Evolutionary conservation across 2,888 invertebrate genomes (phyloP).

Genomic region (Apamea crenata): DNA sequence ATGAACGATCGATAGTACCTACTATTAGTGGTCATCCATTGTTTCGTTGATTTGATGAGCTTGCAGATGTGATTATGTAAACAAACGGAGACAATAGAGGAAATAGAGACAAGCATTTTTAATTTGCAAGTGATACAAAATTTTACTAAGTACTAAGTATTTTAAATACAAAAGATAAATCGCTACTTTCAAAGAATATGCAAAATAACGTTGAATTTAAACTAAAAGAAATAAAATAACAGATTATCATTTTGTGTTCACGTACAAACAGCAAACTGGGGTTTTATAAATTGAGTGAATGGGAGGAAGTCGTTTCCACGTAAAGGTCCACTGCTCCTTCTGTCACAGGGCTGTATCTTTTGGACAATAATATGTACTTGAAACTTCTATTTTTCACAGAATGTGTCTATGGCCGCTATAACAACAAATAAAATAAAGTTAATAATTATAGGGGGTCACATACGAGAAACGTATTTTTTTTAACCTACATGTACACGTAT

Average conservation of each 20-base stretch:
- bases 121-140: neutral
- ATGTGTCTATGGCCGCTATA: too few relatives aligned
- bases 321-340: too few relatives aligned
- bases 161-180: neutral
- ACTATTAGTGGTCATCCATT: slow-evolving; percentile 10
- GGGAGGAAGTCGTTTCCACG: neutral
- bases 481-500: too few relatives aligned
- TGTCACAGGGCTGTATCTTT: too few relatives aligned
- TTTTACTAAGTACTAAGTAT: neutral
- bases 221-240: neutral
- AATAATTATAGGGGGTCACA: too few relatives aligned
- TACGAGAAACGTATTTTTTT: too few relatives aligned
- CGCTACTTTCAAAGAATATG: neutral
- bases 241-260: neutral
- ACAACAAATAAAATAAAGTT: too few relatives aligned
- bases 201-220: neutral
- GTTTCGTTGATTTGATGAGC: slow-evolving; percentile 9
- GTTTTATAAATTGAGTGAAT: neutral
- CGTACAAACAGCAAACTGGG: neutral
- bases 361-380: too few relatives aligned
- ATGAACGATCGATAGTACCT: neutral
- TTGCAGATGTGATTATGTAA: neutral
- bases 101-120: neutral
- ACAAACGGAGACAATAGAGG: neutral
- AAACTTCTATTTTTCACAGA: too few relatives aligned